Evolutionary conservation across 2,888 invertebrate species (phyloP), one percentile per base, ranked within the genome.

Genomic region (Microchrysa polita): DNA sequence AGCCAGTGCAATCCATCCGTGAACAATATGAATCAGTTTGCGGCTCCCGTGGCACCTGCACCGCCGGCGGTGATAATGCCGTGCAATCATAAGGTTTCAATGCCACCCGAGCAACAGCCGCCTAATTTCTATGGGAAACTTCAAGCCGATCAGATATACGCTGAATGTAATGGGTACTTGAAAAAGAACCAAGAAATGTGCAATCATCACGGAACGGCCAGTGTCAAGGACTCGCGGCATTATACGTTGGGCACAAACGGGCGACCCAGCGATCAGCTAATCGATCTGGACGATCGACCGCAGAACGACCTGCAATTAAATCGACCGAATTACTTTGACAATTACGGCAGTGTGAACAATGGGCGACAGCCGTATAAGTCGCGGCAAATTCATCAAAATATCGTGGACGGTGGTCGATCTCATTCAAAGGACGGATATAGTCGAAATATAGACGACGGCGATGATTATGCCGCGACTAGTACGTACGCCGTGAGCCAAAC

Each of bases 271-370:
- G 83, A 83, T 76, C 81, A 83, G 52, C 74, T 83, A 2, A 84
- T 84, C 42, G 83, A 82, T 75, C 83, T 83, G 16, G 83, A 83
- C 72, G 84, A 84, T 61, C 78, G 81, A 34, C 81, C 82, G 10
- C 67, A 72, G n/a, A 72, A 63, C 22, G 72, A 60, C 18, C 2
- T 34, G 52, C 74, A 75, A 14, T 61, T 57, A 40, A 65, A 42
- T 42, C 73, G 59, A 5, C 44, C 1, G 78, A 79, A 79, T 61
- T 78, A 78, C 20, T 79, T 79, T 59, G 80, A 81, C 23, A 80
- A 79, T 23, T 74, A 72, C 55, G 82, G 73, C 16, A 67, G 65
- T 22, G 12, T 22, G 23, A 34, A 34, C 2, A 63, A 44, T 34
- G 59, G 67, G 27, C 52, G 55, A 16, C 60, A 60, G 23, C 55